Evolutionary conservation across 2,888 invertebrate genomes (phyloP).

Genomic region (Tuta absoluta): DNA sequence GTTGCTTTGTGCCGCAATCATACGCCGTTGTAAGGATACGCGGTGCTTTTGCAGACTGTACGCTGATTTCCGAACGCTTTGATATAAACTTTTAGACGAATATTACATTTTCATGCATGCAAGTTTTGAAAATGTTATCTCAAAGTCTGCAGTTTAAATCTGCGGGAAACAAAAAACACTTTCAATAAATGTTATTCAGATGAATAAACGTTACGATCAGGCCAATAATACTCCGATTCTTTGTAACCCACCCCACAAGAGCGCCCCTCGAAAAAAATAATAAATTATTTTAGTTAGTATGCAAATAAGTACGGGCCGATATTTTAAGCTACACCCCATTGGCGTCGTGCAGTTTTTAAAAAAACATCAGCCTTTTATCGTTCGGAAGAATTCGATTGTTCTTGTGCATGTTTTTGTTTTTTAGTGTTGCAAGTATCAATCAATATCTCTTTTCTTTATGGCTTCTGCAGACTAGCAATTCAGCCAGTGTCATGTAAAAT

Average conservation of each 20-base stretch:
- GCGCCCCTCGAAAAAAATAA: conserved; percentile 78
- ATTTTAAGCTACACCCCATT: conserved; percentile 79
- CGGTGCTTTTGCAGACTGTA: conserved; percentile 65
- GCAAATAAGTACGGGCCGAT: conserved; percentile 78
- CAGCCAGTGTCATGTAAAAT: too few relatives aligned
- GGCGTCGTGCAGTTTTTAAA: conserved; percentile 63
- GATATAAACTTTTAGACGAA: conserved; percentile 77
- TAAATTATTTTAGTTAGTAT: conserved; percentile 82
- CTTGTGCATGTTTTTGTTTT: conserved; percentile 25
- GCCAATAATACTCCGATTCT: conserved; percentile 78
- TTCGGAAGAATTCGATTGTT: conserved; percentile 53
- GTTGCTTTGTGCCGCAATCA: conserved; percentile 75
- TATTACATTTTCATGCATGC: conserved; percentile 75
- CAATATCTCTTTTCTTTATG: too few relatives aligned
- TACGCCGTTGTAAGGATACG: conserved; percentile 76
- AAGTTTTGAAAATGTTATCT: conserved; percentile 33
- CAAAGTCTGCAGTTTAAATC: background rate
- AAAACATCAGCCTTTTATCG: conserved; percentile 68
- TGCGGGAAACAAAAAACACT: conserved; percentile 36
- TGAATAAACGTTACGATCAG: conserved; percentile 63
- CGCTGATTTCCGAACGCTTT: conserved; percentile 75
- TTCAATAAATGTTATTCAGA: conserved; percentile 56
- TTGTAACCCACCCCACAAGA: conserved; percentile 68
- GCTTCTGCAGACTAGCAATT: too few relatives aligned
- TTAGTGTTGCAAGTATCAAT: conserved; percentile 11